A percentile compares a stretch with the other conserved stretches of the same genome.
phyloP scores from a whole-genome alignment of 1,140 invertebrate genomes.

The Lepidurus packardi region DNA sequence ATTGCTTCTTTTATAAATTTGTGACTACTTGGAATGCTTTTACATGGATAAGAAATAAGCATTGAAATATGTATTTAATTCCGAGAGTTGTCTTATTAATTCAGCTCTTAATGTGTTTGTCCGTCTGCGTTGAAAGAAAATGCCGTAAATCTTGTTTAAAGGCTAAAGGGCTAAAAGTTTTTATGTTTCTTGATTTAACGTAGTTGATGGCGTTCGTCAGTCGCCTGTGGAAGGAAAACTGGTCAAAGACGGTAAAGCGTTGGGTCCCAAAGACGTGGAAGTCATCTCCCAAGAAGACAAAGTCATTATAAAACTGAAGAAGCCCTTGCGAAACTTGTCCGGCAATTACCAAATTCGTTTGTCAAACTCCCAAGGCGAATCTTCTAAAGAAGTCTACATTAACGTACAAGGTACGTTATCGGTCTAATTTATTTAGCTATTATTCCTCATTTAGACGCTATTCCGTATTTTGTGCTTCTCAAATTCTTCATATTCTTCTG shows the following conservation, averaged over 20 bases:
- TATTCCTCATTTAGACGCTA: neutral
- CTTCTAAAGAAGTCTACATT: conserved; percentile 71
- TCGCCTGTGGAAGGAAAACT: conserved; percentile 81
- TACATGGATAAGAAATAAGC: neutral
- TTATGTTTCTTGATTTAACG: conserved; percentile 37
- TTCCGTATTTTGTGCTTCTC: neutral
- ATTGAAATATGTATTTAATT: neutral
- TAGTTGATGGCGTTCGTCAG: conserved; percentile 78
- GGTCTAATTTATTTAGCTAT: neutral
- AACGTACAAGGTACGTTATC: conserved; percentile 67
- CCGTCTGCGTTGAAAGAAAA: neutral
- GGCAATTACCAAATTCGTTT: conserved; percentile 82
- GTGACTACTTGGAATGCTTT: neutral
- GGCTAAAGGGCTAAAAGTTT: neutral
- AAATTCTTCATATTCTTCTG: conserved; percentile 23
- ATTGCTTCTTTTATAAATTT: neutral
- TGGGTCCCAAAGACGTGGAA: conserved; percentile 81
- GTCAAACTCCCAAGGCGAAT: conserved; percentile 79
- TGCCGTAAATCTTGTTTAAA: neutral
- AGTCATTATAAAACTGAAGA: conserved; percentile 81
- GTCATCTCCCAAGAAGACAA: conserved; percentile 83
- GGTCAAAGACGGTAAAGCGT: conserved; percentile 76
- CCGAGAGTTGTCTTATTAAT: neutral
- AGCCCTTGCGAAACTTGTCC: conserved; percentile 69
- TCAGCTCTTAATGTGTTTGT: neutral